These are phyloP conservation scores for Entomobrya multifasciata DNA, from an alignment of 2,888 invertebrate species.

Conservation along the genomic window DNA sequence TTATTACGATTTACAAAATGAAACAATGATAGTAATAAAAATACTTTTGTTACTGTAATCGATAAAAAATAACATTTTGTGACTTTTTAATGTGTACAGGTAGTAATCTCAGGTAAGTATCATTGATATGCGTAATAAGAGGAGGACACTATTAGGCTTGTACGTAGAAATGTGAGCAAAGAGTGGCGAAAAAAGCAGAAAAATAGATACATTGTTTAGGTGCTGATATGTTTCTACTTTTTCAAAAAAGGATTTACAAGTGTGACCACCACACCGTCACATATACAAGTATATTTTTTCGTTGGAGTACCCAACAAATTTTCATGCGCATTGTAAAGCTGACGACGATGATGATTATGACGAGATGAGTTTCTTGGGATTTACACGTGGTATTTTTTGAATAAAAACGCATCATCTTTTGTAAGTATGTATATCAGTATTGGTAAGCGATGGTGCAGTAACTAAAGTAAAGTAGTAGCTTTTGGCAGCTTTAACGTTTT, in stretches of 20 bases:
- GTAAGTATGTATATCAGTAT: too few species aligned
- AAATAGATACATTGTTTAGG: background rate
- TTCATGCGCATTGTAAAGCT: background rate
- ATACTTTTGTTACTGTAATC: background rate
- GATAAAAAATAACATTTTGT: background rate
- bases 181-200: slow-evolving; percentile 38
- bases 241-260: background rate
- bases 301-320: background rate
- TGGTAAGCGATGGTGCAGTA: too few species aligned
- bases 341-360: too few species aligned
- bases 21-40: slow-evolving; percentile 30
- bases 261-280: slow-evolving; percentile 6
- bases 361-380: background rate
- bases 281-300: too few species aligned
- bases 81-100: background rate
- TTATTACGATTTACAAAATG: slow-evolving; percentile 19
- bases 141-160: background rate
- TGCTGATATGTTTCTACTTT: background rate
- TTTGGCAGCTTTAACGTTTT: background rate
- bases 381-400: slow-evolving; percentile 40
- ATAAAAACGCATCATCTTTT: slow-evolving; percentile 33
- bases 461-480: background rate
- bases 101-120: background rate
- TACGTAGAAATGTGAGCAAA: background rate
- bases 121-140: background rate